phyloP scores from a whole-genome alignment of 1,140 invertebrate genomes.

The Drosophila bocki region DNA sequence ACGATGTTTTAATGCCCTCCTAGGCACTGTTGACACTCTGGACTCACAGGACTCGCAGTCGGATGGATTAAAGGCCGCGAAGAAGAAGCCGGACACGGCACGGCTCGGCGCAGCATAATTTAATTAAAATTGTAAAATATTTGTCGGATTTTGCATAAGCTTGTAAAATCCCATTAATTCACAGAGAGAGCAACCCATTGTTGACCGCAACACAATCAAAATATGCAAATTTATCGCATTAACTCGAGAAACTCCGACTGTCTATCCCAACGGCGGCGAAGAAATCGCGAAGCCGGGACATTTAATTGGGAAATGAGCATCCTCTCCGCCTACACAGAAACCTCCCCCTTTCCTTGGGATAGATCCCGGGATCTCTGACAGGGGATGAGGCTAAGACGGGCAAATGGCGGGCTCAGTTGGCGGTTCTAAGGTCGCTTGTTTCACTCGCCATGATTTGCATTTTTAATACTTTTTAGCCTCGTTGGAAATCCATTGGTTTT shows the following conservation, averaged over 20 bases:
- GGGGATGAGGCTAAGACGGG: not conserved
- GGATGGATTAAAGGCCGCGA: constrained; percentile 50
- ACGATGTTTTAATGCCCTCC: constrained; percentile 45
- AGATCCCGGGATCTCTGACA: constrained; percentile 1
- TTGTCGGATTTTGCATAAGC: constrained; percentile 81
- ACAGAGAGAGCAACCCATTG: constrained; percentile 82
- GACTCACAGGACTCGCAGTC: constrained; percentile 38
- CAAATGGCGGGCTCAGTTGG: constrained; percentile 41
- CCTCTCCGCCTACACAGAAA: constrained; percentile 17
- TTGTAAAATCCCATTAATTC: constrained; percentile 81
- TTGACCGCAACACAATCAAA: constrained; percentile 84
- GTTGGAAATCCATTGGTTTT: constrained; percentile 56
- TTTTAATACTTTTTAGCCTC: constrained; percentile 57
- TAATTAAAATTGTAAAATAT: constrained; percentile 84
- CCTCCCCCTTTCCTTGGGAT: constrained; percentile 12
- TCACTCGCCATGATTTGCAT: constrained; percentile 65
- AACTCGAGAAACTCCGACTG: constrained; percentile 69
- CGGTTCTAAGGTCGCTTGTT: constrained; percentile 58
- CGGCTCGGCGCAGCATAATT: constrained; percentile 59
- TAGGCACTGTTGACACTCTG: constrained; percentile 41
- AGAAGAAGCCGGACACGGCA: constrained; percentile 31
- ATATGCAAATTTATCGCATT: constrained; percentile 85
- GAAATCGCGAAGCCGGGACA: constrained; percentile 61
- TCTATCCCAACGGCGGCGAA: constrained; percentile 35
- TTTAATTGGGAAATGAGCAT: constrained; percentile 74